phyloP scores from a whole-genome alignment of 2,888 invertebrate genomes.

The Drosophila monieri region DNA sequence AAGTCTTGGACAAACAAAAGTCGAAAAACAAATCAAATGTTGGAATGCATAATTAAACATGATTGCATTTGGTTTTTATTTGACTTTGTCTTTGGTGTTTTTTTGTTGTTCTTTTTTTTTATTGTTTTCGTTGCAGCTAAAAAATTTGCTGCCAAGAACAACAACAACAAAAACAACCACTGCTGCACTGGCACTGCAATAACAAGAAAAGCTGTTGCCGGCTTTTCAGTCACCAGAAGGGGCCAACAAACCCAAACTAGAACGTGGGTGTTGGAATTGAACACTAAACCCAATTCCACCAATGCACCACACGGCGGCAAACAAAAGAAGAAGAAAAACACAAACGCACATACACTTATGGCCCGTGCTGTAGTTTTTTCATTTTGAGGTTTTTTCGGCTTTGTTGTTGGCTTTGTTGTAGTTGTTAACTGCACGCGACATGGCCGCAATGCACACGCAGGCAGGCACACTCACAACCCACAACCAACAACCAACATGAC shows the following conservation, averaged over 20 bases:
- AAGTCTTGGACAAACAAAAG: background rate
- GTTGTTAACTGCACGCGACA: constrained; percentile 62
- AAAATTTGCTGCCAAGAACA: constrained; percentile 27
- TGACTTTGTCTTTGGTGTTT: background rate
- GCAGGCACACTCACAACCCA: constrained; percentile 10
- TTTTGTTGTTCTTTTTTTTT: background rate
- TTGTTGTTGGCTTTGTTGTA: constrained; percentile 12
- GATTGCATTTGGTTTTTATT: constrained; percentile 59
- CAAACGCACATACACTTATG: constrained; percentile 10
- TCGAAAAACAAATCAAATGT: constrained; percentile 55
- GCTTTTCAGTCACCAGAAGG: constrained; percentile 28
- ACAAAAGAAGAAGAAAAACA: constrained; percentile 8
- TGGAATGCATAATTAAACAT: constrained; percentile 77
- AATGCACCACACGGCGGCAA: constrained; percentile 35
- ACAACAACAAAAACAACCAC: background rate
- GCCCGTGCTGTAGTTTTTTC: constrained; percentile 14
- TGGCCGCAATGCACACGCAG: constrained; percentile 40
- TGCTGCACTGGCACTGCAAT: constrained; percentile 8
- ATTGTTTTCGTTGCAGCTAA: constrained; percentile 39
- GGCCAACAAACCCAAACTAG: constrained; percentile 79
- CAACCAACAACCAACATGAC: too few species aligned
- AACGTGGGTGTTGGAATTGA: constrained; percentile 77
- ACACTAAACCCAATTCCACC: constrained; percentile 78
- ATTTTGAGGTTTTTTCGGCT: constrained; percentile 20
- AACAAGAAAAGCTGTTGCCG: constrained; percentile 48